Evolutionary conservation across 2,797 vertebrate genomes (phyloP), one percentile per base, ranked within the genome.

Genomic region (Eremophila alpestris): DNA sequence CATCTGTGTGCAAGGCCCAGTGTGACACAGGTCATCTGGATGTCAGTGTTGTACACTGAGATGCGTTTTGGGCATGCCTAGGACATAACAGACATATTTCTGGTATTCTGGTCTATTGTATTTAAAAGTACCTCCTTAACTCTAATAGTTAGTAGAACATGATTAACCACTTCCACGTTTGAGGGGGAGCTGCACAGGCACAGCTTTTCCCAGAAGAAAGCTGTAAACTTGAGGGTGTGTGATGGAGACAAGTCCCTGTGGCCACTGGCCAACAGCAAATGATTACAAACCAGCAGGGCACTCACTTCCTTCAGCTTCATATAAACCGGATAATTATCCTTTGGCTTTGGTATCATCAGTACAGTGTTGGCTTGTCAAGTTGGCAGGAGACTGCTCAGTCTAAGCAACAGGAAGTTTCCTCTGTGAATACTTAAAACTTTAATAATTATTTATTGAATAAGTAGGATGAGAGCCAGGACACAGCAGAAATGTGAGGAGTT

Each of bases 401-500:
- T 71, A 62, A 94, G 83, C 65, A 91, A 92, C 79, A 91, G 74
- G 86, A 89, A 89, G 46, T 88, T 88, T 87, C 77, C 84, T 87
- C 63, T 89, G 45, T 2, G 1, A 82, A 85, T 85, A 67, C 71
- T 87, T 91, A 60, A 84, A 94, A 87, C 24, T 62, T 82, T 41
- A 71, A 89, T 67, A 62, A 81, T 82, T 87, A 86, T 83, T 93
- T 96, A 80, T 83, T 86, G 90, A 95, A 93, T 59, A 87, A 48
- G 80, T 52, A 85, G 74, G 55, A 68, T 55, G 49, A 65, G 60
- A 86, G 71, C 75, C 63, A 88, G 75, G 60, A 59, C 68, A 30
- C 19, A 78, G 69, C 59, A 95, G 89, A 89, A 95, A 90, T 3
- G 1, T 1, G 5, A 79, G 56, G 49, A 63, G 30, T 74, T 92